Base-by-base conservation (phyloP, 2,113 vertebrate genomes). In the Menidia beryllina region DNA sequence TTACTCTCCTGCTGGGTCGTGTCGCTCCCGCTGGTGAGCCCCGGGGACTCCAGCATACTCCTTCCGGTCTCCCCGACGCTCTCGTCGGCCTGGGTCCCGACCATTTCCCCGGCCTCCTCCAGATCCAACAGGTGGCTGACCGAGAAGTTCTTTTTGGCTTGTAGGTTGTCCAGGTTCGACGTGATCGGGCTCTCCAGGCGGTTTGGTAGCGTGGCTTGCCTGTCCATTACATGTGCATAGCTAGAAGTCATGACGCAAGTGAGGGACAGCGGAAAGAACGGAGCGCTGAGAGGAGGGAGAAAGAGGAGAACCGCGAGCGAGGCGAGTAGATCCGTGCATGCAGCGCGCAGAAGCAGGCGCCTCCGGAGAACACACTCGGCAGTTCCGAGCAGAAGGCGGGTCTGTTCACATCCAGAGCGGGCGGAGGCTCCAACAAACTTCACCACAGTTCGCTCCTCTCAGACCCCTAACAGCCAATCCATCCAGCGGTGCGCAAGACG, bases 121-220 rank as follows among this genome's bases (percentile, higher is more conserved):
- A 99, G 96, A 86, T 99, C 97, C 90, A 99, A 81, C 95, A 99
- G 95, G 96, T 99, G 97, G 92, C 97, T 99, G 73, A 99, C 97
- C 5, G 97, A 97, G 94, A 99, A 99, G 94, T 98, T 98, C 96
- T 99, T 99, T 82, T 98, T 98, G 75, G 94, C 96, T 89, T 98
- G 97, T 89, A 98, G 93, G 89, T 94, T 95, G 91, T 98, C 97
- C 93, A 97, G 94, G 90, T 93, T 95, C 65, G 94, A 92, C 52
- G 93, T 91, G 86, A 95, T 92, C 26, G 96, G 95, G 75, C 94
- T 96, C 90, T 98, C 97, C 94, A 98, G 91, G 89, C 96, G 96
- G 93, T 93, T 94, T 56, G 94, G 81, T 90, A 96, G 87, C 79
- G 95, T 79, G 71, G 94, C 92, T 86, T 95, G 96, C 91, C 96